A percentile compares a stretch with the other conserved stretches of the same genome.
Evolutionary conservation across 30 jellyfish, hydroid and myxozoan species (phyloP).

Genomic region (Cassiopea xamachana): DNA sequence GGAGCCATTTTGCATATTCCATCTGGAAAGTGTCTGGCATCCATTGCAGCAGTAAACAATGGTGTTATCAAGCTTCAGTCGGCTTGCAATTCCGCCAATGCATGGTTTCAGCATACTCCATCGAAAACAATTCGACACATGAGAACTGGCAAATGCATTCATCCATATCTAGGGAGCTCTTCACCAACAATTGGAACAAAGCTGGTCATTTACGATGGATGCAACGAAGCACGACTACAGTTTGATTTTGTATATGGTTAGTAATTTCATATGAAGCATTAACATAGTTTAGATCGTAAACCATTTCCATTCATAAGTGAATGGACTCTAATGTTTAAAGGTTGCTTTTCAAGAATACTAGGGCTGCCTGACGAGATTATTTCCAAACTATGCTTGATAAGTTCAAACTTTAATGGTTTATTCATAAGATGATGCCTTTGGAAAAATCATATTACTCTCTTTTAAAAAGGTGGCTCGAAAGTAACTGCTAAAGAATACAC

Average conservation of each 20-base stretch:
- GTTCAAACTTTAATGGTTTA: too few species aligned
- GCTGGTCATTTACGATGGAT: conserved; percentile 55
- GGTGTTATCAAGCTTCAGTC: conserved; percentile 18
- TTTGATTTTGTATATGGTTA: conserved; percentile 16
- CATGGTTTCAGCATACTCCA: conserved; percentile 10
- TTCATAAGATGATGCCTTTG: too few species aligned
- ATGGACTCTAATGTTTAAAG: too few species aligned
- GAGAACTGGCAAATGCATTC: conserved; percentile 58
- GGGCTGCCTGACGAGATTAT: too few species aligned
- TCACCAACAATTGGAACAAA: conserved; percentile 62
- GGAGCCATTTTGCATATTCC: conserved; percentile 19
- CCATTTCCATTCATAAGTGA: too few species aligned
- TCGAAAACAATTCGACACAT: conserved; percentile 39
- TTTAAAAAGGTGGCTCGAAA: too few species aligned
- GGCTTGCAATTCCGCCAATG: conserved; percentile 22
- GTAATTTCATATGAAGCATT: not conserved
- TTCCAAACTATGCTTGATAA: too few species aligned
- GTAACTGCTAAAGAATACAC: conserved; percentile 10
- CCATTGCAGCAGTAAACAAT: not conserved
- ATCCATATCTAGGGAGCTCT: conserved; percentile 36
- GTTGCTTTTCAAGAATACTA: too few species aligned
- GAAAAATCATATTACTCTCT: too few species aligned
- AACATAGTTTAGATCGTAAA: too few species aligned
- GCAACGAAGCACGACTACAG: conserved; percentile 41
- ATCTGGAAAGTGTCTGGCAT: conserved; percentile 8